phyloP scores from a whole-genome alignment of 1,140 invertebrate genomes.

The Ostrea denselamellosa region DNA sequence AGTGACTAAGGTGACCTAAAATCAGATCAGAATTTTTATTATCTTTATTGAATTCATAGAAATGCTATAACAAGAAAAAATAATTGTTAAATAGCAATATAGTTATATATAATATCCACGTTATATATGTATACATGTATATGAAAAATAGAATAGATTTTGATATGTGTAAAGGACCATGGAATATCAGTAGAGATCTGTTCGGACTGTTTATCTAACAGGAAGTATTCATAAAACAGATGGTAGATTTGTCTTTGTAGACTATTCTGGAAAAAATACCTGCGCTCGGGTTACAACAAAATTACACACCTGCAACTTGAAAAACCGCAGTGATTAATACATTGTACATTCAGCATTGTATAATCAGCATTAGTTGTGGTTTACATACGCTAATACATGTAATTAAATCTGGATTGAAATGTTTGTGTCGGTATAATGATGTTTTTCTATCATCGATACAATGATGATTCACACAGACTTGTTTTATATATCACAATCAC shows the following conservation, averaged over 20 bases:
- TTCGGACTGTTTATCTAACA: background rate
- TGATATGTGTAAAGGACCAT: background rate
- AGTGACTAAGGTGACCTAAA: background rate
- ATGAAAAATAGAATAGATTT: background rate
- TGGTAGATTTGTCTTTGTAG: background rate
- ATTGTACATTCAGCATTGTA: background rate
- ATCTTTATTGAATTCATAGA: constrained; percentile 8
- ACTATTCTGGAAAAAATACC: background rate
- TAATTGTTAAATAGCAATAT: constrained; percentile 36
- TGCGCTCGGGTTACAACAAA: background rate
- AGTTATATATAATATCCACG: background rate
- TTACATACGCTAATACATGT: background rate
- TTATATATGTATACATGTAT: background rate
- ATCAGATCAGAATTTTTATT: background rate
- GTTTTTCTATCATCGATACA: background rate
- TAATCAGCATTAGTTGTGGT: background rate
- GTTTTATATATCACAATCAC: constrained; percentile 4
- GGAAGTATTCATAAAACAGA: background rate
- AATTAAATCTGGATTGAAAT: background rate
- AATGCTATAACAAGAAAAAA: constrained; percentile 36
- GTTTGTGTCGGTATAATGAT: background rate
- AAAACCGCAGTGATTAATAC: background rate
- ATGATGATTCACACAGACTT: background rate
- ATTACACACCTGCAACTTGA: background rate
- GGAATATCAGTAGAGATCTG: background rate